These are phyloP conservation scores for Chlorodrepanis virens DNA, from an alignment of 2,113 vertebrate genomes.

Conservation along the genomic window DNA sequence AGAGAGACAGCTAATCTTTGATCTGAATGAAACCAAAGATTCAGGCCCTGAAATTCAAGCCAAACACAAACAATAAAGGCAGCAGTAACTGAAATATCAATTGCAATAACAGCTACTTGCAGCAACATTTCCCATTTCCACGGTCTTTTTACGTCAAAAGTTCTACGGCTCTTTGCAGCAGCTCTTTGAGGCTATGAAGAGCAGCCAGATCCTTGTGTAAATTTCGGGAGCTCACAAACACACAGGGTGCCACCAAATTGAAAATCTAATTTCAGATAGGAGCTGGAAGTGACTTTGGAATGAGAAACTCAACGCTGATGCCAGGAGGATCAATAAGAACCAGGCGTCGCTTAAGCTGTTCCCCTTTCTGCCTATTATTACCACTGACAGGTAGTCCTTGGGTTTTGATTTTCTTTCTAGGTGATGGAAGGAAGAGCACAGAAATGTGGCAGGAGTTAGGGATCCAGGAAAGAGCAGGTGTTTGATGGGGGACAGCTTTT, in stretches of 20 bases:
- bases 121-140: not conserved
- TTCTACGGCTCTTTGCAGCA: not conserved
- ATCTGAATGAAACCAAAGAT: not conserved
- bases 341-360: not conserved
- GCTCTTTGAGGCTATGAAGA: not conserved
- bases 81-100: not conserved
- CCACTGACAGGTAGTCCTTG: not conserved
- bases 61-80: not conserved
- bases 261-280: not conserved
- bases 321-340: not conserved
- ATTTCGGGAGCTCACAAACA: not conserved
- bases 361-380: not conserved
- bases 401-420: not conserved
- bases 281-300: not conserved
- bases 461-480: conserved; percentile 22
- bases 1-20: not conserved
- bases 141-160: not conserved
- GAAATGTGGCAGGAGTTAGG: not conserved
- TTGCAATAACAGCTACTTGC: not conserved
- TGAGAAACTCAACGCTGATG: not conserved
- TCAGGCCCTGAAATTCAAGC: not conserved
- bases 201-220: not conserved
- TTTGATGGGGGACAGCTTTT: conserved; percentile 10
- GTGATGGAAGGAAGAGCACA: not conserved
- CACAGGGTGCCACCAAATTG: not conserved